These are phyloP conservation scores for Meteorus sp. DNA, from an alignment of 1,140 invertebrate genomes.

Conservation along the genomic window DNA sequence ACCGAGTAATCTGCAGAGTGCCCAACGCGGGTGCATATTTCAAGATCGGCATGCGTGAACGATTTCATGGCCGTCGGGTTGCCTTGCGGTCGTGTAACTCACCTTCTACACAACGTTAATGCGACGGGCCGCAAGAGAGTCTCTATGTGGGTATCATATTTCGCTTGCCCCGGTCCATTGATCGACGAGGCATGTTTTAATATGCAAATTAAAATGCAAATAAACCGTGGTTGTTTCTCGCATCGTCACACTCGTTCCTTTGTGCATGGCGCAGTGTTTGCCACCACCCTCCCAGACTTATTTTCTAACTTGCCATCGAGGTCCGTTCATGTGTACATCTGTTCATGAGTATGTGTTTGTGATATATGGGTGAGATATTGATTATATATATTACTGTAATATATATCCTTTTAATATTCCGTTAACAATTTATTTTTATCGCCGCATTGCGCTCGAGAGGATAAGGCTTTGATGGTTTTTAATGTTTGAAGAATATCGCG, in stretches of 20 bases:
- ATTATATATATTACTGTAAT: no score
- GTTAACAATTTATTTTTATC: no score
- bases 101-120: constrained; percentile 54
- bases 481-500: no score
- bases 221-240: constrained; percentile 26
- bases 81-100: constrained; percentile 55
- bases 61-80: constrained; percentile 56
- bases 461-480: no score
- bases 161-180: constrained; percentile 38
- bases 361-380: no score
- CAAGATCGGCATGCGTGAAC: constrained; percentile 57
- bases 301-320: no score
- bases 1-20: constrained; percentile 25
- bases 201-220: constrained; percentile 58
- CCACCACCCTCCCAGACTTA: background rate
- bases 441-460: no score
- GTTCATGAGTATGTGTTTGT: no score
- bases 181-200: constrained; percentile 49
- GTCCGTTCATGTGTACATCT: no score
- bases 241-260: background rate
- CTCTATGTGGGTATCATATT: constrained; percentile 47
- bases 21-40: constrained; percentile 50
- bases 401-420: no score
- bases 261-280: background rate
- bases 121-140: constrained; percentile 41